Evolutionary conservation across 2,888 invertebrate species (phyloP), one percentile per base, ranked within the genome.

Genomic region (Gerris lacustris): DNA sequence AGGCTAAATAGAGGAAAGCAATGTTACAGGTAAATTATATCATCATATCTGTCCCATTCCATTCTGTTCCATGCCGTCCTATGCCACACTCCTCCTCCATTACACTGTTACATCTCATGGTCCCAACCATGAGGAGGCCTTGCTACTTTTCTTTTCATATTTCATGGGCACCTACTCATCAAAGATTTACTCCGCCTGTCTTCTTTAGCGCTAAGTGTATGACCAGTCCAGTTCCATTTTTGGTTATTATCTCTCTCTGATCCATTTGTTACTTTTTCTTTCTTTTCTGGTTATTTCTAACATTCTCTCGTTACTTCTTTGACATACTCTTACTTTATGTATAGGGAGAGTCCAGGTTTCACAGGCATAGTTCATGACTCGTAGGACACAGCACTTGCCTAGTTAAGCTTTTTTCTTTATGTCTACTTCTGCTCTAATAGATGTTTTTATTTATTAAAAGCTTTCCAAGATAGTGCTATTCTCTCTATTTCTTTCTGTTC

Each of bases 161-260:
- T 15, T 55, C 2, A 2, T 11, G 55, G 55, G 66, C 11, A 43
- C 68, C 68, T 5, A 15, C 45, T 9, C 68, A 68, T 68, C 47
- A 68, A 47, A 18, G 15, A 6, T 68, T 11, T 68, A 6, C 47
- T 68, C 68, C 68, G 6, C 31, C 68, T 68, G 18, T 68, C 45
- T 11, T 68, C 68, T n/a, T 68, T 68, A 15, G 47, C 45, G 5
- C 68, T 68, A 17, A 68, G 15, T n/a, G 6, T 68, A 5, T 68
- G 68, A n/a, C 68, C 55, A 45, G 44, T 55, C 68, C 68, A 68
- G n/a, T 68, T 68, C 68, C 68, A 68, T 47, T 68, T 68, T 47
- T 47, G 6, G 15, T 15, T 55, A 31, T 31, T 15, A 68, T 68
- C 11, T 43, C 45, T 15, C 45, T 68, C 47, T 68, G n/a, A 68